A percentile compares a stretch with the other conserved stretches of the same genome.
Evolutionary conservation across 2,797 vertebrate species (phyloP).

Genomic region (Australoheros facetus): DNA sequence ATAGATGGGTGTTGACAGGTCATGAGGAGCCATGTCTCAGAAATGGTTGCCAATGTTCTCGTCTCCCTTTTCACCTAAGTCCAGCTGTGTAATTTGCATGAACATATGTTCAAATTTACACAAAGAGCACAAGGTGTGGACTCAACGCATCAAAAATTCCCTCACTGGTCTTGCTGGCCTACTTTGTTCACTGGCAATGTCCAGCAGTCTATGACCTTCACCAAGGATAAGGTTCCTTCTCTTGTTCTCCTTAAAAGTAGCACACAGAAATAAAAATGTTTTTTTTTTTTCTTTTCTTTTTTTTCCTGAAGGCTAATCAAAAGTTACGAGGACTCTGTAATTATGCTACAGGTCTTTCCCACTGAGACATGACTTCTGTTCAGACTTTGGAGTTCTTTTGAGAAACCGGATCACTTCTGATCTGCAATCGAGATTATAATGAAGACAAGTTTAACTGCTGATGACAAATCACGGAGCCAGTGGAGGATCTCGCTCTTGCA

Average conservation of each 20-base stretch:
- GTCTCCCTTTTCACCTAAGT: conserved; percentile 18
- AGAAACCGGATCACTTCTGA: conserved; percentile 41
- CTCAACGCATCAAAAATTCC: conserved; percentile 7
- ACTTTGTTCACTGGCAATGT: conserved; percentile 17
- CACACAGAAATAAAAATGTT: not conserved
- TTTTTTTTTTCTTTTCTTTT: accelerated
- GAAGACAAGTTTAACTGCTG: conserved; percentile 61
- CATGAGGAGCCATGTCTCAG: not conserved
- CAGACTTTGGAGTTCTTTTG: conserved; percentile 2
- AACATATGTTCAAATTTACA: conserved; percentile 7
- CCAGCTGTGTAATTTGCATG: conserved; percentile 28
- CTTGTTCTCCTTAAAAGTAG: conserved; percentile 24
- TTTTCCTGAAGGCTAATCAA: not conserved
- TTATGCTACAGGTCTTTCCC: not conserved
- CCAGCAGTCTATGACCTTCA: conserved; percentile 6
- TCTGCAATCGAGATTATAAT: conserved; percentile 42
- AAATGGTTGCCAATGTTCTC: conserved; percentile 10
- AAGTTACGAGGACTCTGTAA: not conserved
- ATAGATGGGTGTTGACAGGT: conserved; percentile 22
- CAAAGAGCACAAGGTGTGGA: conserved; percentile 35
- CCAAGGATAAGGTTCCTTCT: conserved; percentile 19
- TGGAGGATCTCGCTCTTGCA: conserved; percentile 46
- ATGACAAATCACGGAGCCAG: conserved; percentile 63
- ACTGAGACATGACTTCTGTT: conserved; percentile 18
- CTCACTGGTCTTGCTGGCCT: not conserved